Evolutionary conservation across 2,113 vertebrate genomes (phyloP).

Genomic region (Ochotona princeps): DNA sequence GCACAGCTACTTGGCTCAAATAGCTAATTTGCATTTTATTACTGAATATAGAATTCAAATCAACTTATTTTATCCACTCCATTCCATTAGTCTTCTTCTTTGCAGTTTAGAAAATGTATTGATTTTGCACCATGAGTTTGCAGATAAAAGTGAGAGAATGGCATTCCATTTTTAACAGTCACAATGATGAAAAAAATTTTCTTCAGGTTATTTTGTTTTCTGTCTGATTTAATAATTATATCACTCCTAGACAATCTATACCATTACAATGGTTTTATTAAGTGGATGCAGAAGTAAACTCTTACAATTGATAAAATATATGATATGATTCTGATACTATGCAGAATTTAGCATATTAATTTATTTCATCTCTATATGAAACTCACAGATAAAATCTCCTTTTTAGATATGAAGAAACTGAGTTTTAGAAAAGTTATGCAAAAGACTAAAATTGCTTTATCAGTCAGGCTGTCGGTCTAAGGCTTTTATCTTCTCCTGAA

Average conservation of each 20-base stretch:
- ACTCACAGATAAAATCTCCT: background rate
- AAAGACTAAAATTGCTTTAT: background rate
- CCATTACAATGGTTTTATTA: conserved; percentile 22
- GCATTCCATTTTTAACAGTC: background rate
- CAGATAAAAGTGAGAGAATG: background rate
- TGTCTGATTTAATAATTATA: background rate
- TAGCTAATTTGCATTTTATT: conserved; percentile 31
- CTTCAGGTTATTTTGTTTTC: background rate
- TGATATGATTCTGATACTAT: background rate
- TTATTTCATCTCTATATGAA: conserved; percentile 18
- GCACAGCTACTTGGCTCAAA: background rate
- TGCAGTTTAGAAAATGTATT: conserved; percentile 25
- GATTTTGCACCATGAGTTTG: background rate
- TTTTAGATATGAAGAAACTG: background rate
- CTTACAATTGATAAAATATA: background rate
- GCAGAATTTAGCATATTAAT: background rate
- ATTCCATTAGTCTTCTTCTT: conserved; percentile 1
- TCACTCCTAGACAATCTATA: background rate
- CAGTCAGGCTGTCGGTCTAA: background rate
- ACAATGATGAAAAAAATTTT: conserved; percentile 31
- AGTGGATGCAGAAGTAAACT: background rate
- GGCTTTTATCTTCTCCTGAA: background rate
- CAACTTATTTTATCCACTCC: conserved; percentile 22
- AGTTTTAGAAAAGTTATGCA: background rate
- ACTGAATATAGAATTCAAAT: conserved; percentile 19